Conservation (phyloP, 2,113 vertebrate species). For the Shinisaurus crocodilurus region DNA sequence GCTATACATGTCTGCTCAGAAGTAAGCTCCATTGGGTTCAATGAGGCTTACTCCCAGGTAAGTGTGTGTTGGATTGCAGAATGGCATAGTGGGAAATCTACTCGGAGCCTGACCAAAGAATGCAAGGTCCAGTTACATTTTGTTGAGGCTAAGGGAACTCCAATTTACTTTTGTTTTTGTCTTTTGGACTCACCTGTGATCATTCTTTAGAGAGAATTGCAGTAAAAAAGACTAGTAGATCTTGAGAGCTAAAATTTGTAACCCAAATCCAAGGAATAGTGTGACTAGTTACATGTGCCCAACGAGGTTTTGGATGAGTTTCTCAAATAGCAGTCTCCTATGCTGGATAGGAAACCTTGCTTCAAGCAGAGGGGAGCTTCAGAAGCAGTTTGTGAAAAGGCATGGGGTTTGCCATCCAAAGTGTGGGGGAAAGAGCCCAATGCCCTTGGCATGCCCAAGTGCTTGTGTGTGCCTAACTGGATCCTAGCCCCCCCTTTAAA, state of each 20-base stretch:
- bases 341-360: neutral
- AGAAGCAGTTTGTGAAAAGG: neutral
- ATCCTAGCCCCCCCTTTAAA: neutral
- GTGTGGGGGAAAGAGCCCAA: neutral
- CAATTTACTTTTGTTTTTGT: too few species aligned
- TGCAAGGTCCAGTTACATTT: neutral
- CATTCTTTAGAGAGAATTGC: neutral
- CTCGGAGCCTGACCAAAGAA: neutral
- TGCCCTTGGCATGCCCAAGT: neutral
- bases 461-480: neutral
- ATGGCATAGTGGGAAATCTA: neutral
- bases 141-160: neutral
- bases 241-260: neutral
- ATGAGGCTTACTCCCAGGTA: neutral
- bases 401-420: neutral
- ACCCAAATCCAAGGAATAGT: neutral
- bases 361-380: neutral
- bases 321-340: neutral
- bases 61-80: neutral
- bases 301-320: neutral
- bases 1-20: neutral
- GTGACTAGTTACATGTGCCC: neutral
- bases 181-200: neutral
- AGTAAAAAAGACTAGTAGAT: neutral
- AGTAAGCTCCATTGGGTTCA: neutral